Conservation (phyloP, 35 echinoderm and acorn worm species). For the Ptychodera flava region DNA sequence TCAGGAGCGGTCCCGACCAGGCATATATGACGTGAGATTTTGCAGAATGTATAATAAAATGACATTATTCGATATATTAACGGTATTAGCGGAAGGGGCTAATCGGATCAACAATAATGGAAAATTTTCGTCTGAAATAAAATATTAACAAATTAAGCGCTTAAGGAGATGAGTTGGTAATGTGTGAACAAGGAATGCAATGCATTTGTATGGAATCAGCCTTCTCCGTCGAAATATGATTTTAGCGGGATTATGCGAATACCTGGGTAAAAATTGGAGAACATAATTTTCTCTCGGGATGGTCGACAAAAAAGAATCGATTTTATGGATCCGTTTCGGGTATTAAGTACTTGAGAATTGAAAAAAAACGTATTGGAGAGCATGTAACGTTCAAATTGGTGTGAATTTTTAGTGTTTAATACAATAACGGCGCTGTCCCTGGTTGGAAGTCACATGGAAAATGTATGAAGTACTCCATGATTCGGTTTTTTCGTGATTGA, state of each 20-base stretch:
- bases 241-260: neutral
- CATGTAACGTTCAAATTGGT: too few species aligned
- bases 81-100: neutral
- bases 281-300: neutral
- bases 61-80: neutral
- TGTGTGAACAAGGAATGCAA: neutral
- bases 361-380: too few species aligned
- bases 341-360: too few species aligned
- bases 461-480: too few species aligned
- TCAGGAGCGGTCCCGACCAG: neutral
- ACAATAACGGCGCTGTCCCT: too few species aligned
- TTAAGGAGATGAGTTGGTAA: neutral
- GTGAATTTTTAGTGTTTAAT: too few species aligned
- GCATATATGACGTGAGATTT: neutral
- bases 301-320: neutral
- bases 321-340: too few species aligned
- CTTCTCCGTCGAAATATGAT: neutral
- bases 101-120: constrained; percentile 1
- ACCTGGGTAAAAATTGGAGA: too few species aligned
- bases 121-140: constrained; percentile 2
- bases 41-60: neutral
- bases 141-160: constrained; percentile 2
- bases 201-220: neutral
- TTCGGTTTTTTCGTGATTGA: too few species aligned
- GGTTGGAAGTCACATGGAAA: too few species aligned